Conservation (phyloP, 2,888 invertebrate species). For the Thelaira solivaga region DNA sequence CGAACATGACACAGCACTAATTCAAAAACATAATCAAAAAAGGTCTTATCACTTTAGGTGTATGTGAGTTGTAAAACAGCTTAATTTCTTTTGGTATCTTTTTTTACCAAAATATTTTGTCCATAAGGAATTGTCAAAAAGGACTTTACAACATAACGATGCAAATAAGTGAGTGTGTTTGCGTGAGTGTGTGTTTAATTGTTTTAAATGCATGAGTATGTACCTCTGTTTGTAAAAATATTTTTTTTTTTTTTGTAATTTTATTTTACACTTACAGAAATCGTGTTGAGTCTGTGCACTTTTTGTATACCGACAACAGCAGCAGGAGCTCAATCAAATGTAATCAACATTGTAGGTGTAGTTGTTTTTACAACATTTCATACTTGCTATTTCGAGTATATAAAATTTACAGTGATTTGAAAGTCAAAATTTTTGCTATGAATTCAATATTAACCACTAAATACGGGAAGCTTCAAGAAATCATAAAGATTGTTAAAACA, state of each 20-base stretch:
- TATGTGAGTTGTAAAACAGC: constrained; percentile 19
- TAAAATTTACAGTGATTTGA: constrained; percentile 16
- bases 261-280: constrained; percentile 41
- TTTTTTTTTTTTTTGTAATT: neutral
- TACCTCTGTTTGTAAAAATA: neutral
- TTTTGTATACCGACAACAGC: constrained; percentile 71
- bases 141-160: constrained; percentile 63
- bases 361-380: constrained; percentile 51
- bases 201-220: neutral
- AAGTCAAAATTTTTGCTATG: no score
- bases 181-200: neutral
- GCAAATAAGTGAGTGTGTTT: neutral
- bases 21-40: constrained; percentile 26
- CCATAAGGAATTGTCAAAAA: constrained; percentile 71
- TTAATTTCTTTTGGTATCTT: constrained; percentile 46
- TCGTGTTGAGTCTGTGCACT: constrained; percentile 70
- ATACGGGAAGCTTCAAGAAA: no score
- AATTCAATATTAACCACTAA: neutral
- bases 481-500: no score
- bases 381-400: neutral
- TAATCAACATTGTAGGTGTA: constrained; percentile 62
- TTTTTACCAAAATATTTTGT: constrained; percentile 71
- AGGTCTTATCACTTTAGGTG: constrained; percentile 23
- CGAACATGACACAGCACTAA: constrained; percentile 57
- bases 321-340: constrained; percentile 75